phyloP scores from a whole-genome alignment of 1,140 invertebrate genomes.

The Pseudomyrmex sp. region DNA sequence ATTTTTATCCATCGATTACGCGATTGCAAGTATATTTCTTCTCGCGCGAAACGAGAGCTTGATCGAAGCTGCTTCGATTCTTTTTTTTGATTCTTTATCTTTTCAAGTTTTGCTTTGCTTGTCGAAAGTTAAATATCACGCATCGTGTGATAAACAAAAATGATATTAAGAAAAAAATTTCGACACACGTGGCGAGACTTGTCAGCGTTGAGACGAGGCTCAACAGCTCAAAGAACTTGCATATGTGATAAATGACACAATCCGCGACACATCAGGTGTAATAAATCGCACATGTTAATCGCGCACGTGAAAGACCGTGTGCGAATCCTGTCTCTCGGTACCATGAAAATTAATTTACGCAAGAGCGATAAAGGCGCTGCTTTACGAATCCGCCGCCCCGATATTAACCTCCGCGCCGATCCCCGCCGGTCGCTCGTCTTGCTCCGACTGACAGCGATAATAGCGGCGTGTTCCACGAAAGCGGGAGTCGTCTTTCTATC shows the following conservation, averaged over 20 bases:
- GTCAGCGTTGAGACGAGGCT: neutral
- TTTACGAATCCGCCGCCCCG: conserved; percentile 11
- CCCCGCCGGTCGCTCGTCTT: neutral
- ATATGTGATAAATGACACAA: neutral
- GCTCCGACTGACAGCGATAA: neutral
- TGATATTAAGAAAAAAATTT: neutral
- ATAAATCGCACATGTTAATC: conserved; percentile 26
- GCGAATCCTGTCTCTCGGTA: neutral
- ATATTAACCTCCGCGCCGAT: neutral
- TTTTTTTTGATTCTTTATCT: neutral
- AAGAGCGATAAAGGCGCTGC: conserved; percentile 3
- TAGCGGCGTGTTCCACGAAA: conserved; percentile 23
- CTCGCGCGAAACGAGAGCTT: neutral
- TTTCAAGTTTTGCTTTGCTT: neutral
- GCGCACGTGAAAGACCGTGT: neutral
- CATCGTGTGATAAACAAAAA: neutral
- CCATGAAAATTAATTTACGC: conserved; percentile 28
- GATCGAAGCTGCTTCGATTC: neutral
- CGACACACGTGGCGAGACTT: neutral
- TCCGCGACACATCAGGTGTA: neutral
- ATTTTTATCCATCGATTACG: conserved; percentile 5
- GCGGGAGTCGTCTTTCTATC: conserved; percentile 23
- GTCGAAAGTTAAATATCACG: neutral
- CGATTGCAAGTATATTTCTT: conserved; percentile 3
- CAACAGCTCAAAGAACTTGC: neutral